Conservation (phyloP, 2,797 vertebrate genomes). For the Phoxinus dragarum region DNA sequence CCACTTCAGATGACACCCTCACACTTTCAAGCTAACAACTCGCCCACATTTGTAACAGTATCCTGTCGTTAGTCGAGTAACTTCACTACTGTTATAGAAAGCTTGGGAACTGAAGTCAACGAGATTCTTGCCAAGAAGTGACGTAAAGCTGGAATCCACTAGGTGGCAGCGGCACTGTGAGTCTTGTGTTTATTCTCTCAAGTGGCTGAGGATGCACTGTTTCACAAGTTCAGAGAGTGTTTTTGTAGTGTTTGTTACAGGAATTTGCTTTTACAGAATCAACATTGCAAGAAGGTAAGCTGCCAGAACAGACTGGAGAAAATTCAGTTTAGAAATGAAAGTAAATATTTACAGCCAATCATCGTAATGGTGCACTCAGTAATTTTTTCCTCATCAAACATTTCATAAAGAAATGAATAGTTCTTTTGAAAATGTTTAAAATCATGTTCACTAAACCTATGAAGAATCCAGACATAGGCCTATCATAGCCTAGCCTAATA, state of each 20-base stretch:
- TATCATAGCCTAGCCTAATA: neutral
- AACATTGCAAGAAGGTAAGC: constrained; percentile 27
- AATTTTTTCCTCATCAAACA: constrained; percentile 3
- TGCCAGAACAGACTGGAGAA: constrained; percentile 21
- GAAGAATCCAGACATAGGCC: neutral
- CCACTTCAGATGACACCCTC: neutral
- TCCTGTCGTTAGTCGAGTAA: constrained; percentile 6
- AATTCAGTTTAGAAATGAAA: constrained; percentile 21
- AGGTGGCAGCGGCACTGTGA: constrained; percentile 32
- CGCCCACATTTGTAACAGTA: constrained; percentile 1
- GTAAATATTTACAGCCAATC: constrained; percentile 40
- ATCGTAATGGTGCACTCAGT: constrained; percentile 15
- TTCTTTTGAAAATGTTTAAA: constrained; percentile 26
- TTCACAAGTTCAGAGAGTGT: constrained; percentile 32
- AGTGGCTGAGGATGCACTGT: constrained; percentile 7
- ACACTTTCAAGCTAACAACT: neutral
- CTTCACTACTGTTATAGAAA: neutral
- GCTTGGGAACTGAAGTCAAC: neutral
- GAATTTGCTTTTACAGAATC: constrained; percentile 38
- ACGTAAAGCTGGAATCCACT: constrained; percentile 28
- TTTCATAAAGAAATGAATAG: constrained; percentile 23
- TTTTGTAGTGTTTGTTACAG: constrained; percentile 46
- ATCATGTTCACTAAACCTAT: neutral
- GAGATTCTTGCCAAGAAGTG: constrained; percentile 10
- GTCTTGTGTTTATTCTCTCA: constrained; percentile 26